A percentile compares a stretch with the other conserved stretches of the same genome.
These are phyloP conservation scores for Slavum lentiscoides DNA, from an alignment of 2,888 invertebrate species.

Conservation along the genomic window DNA sequence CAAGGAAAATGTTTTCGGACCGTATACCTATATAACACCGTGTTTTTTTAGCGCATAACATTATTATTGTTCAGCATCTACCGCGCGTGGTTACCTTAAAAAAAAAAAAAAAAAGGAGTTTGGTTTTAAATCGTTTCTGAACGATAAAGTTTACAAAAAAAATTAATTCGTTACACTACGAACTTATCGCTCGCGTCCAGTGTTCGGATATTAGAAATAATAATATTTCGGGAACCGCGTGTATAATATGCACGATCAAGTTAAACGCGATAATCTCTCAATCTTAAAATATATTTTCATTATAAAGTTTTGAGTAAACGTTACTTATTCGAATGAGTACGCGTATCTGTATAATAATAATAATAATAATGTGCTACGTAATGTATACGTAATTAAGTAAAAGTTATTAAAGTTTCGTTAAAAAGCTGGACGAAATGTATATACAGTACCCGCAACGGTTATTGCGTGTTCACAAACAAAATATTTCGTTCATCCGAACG, in stretches of 20 bases:
- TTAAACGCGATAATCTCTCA: no score
- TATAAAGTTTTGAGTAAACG: no score
- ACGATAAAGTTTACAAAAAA: neutral
- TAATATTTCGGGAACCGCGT: no score
- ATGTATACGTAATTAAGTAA: neutral
- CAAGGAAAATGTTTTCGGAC: neutral
- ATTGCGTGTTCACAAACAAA: neutral
- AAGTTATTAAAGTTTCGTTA: neutral
- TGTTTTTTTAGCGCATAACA: no score
- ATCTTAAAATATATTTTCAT: no score
- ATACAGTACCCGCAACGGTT: neutral
- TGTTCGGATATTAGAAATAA: neutral
- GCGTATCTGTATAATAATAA: no score
- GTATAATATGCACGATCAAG: no score
- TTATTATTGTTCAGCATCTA: no score
- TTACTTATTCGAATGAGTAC: neutral
- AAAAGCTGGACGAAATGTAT: neutral
- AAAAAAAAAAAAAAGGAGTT: neutral
- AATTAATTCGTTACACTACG: no score
- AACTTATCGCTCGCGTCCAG: neutral
- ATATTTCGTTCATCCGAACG: conserved; percentile 2
- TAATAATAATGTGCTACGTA: neutral
- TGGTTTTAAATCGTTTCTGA: neutral
- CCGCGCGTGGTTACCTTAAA: neutral
- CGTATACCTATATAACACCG: no score